These are phyloP conservation scores for Pissodes strobi DNA, from an alignment of 1,140 invertebrate genomes.

Conservation along the genomic window DNA sequence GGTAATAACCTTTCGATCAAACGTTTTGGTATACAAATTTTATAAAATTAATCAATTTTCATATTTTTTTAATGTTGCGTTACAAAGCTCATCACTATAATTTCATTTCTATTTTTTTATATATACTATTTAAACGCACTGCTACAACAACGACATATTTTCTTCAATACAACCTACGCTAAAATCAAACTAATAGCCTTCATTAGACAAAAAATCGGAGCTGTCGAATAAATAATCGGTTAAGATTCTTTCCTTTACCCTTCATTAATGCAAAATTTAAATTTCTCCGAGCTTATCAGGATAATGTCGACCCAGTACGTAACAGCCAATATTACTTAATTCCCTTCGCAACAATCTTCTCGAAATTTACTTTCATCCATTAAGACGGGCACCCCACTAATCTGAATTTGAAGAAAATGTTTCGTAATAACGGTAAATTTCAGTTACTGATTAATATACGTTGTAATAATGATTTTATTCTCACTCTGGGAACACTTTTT, in stretches of 20 bases:
- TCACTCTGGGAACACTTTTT: too few species aligned
- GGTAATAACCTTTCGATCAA: too few species aligned
- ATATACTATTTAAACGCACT: too few species aligned
- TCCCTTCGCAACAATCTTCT: constrained; percentile 8
- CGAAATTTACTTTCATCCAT: constrained; percentile 11
- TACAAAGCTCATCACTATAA: too few species aligned
- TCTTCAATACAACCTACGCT: not conserved
- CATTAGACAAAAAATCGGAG: not conserved
- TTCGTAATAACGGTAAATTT: constrained; percentile 14
- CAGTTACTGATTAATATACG: constrained; percentile 11
- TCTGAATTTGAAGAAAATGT: constrained; percentile 16
- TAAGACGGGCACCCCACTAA: constrained; percentile 4
- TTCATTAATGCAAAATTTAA: constrained; percentile 2
- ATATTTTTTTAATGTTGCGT: too few species aligned
- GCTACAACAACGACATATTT: too few species aligned
- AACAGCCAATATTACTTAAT: constrained; percentile 14
- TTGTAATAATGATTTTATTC: not conserved
- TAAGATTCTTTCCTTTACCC: not conserved
- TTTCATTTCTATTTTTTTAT: too few species aligned
- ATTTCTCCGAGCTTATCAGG: not conserved
- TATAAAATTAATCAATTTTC: too few species aligned
- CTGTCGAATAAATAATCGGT: not conserved
- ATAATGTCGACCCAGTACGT: constrained; percentile 4
- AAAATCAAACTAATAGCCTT: not conserved
- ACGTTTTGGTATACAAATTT: too few species aligned